A percentile compares a stretch with the other conserved stretches of the same genome.
phyloP scores from a whole-genome alignment of 2,797 vertebrate genomes.

The Caiman crocodilus region DNA sequence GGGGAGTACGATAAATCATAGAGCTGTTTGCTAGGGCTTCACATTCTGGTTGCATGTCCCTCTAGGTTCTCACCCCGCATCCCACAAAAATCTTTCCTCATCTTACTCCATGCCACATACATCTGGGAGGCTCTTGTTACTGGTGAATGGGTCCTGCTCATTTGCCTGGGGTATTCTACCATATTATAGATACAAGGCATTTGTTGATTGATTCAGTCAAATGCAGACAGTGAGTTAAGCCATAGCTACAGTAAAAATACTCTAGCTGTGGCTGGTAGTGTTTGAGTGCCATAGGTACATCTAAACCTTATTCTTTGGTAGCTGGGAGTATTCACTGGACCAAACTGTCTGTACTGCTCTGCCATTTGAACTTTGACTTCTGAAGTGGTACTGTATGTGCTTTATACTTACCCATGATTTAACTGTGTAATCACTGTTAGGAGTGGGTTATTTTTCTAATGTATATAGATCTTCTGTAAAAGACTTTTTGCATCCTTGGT shows the following conservation, averaged over 20 bases:
- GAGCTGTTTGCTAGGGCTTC: slow-evolving; percentile 55
- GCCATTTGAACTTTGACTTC: not conserved
- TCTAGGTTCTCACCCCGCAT: slow-evolving; percentile 15
- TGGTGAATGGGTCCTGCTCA: not conserved
- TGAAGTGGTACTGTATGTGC: not conserved
- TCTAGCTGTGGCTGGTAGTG: not conserved
- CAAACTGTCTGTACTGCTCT: too few species aligned
- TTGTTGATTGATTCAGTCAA: not conserved
- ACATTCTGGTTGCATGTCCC: slow-evolving; percentile 43
- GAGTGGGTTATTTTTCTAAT: not conserved
- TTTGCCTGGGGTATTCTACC: not conserved
- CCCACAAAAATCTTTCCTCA: not conserved
- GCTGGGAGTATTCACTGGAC: not conserved
- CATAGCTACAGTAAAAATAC: not conserved
- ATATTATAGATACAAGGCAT: not conserved
- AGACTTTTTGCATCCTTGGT: not conserved
- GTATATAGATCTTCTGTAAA: not conserved
- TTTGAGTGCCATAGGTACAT: not conserved
- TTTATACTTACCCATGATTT: not conserved
- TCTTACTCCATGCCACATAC: not conserved
- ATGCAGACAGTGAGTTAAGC: not conserved
- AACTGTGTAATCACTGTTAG: not conserved
- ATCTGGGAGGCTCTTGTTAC: not conserved
- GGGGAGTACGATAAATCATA: slow-evolving; percentile 77
- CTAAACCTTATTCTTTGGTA: not conserved